These are phyloP conservation scores for Coregonus sp. DNA, from an alignment of 2,797 vertebrate genomes.

Conservation along the genomic window DNA sequence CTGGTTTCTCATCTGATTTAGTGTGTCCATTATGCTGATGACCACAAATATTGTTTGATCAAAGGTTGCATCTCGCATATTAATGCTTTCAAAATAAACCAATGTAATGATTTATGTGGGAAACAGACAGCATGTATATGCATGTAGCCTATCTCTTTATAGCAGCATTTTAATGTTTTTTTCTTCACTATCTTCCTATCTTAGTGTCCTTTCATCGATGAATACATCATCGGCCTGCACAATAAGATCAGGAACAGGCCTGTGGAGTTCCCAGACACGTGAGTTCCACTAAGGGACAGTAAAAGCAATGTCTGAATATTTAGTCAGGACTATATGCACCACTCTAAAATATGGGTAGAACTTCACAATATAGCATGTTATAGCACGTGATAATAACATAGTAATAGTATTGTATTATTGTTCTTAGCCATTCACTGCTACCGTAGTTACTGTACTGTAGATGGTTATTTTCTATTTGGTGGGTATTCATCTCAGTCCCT, in stretches of 20 bases:
- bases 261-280: slow-evolving; percentile 89
- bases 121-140: not conserved
- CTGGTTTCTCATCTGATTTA: not conserved
- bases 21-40: not conserved
- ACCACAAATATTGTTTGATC: not conserved
- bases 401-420: not conserved
- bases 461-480: not conserved
- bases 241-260: slow-evolving; percentile 89
- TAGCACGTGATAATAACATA: not conserved
- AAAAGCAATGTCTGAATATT: not conserved
- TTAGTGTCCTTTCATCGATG: slow-evolving; percentile 94
- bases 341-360: too few species aligned
- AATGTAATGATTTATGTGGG: not conserved
- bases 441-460: not conserved
- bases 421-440: not conserved
- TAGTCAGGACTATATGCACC: not conserved
- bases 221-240: slow-evolving; percentile 89
- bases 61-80: not conserved
- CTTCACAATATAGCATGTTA: not conserved
- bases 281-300: slow-evolving; percentile 58
- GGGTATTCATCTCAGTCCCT: not conserved
- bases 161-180: not conserved
- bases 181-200: slow-evolving; percentile 10
- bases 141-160: not conserved
- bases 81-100: not conserved